phyloP scores from a whole-genome alignment of 2,797 vertebrate genomes.

The Lepilemur ruficaudatus region DNA sequence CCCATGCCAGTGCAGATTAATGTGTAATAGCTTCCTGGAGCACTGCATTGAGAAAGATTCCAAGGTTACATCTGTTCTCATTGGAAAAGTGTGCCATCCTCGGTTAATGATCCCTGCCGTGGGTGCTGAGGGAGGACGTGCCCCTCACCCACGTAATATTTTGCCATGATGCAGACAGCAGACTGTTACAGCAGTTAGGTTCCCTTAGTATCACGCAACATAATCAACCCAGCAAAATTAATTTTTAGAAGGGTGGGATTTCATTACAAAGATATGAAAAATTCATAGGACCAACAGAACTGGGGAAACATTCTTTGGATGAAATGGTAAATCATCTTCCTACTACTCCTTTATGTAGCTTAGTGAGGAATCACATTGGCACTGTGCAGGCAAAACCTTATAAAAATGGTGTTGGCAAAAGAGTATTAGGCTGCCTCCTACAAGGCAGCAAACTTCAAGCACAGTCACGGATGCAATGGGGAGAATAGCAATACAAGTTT shows the following conservation, averaged over 20 bases:
- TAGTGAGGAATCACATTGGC: not conserved
- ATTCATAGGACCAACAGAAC: not conserved
- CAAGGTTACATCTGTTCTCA: not conserved
- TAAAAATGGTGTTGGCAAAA: not conserved
- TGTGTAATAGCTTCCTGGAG: not conserved
- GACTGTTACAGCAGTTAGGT: not conserved
- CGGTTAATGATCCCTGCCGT: not conserved
- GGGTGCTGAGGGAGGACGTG: rapidly evolving
- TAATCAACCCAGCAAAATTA: not conserved
- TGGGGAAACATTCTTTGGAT: not conserved
- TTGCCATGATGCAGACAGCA: too few relatives aligned
- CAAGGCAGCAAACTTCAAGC: not conserved
- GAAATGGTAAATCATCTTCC: not conserved
- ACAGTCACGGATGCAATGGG: not conserved
- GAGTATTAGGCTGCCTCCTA: not conserved
- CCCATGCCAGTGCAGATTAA: too few relatives aligned
- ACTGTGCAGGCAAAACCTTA: not conserved
- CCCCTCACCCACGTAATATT: too few relatives aligned
- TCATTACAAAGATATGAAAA: not conserved
- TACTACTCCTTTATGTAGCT: rapidly evolving
- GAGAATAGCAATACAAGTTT: not conserved
- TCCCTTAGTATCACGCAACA: not conserved
- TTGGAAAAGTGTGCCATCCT: too few relatives aligned
- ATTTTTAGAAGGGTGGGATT: not conserved
- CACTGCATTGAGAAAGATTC: too few relatives aligned